Evolutionary conservation across 2,888 invertebrate species (phyloP).

Genomic region (Ctena decussata): DNA sequence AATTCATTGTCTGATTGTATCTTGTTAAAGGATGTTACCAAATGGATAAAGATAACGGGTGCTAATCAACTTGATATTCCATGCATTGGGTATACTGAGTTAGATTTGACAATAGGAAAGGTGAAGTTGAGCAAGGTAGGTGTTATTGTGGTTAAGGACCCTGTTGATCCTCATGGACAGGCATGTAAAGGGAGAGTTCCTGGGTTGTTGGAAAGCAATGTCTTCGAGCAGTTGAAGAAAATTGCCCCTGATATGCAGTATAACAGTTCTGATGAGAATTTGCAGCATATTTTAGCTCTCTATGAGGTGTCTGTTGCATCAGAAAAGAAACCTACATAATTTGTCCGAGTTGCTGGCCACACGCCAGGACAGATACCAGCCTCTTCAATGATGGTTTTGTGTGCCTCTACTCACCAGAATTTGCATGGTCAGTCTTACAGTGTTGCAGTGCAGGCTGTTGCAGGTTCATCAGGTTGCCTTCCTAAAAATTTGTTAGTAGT

Average conservation of each 20-base stretch:
- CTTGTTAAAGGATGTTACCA: background rate
- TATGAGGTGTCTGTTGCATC: background rate
- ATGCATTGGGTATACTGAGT: background rate
- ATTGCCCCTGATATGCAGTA: background rate
- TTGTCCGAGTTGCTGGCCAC: background rate
- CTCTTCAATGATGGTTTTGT: constrained; percentile 10
- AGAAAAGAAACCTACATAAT: background rate
- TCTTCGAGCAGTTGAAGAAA: background rate
- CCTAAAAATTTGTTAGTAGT: constrained; percentile 4
- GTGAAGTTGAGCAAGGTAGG: background rate
- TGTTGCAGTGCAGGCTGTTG: constrained; percentile 29
- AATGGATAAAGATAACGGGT: constrained; percentile 2
- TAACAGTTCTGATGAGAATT: background rate
- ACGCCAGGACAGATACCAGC: constrained; percentile 1
- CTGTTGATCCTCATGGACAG: background rate
- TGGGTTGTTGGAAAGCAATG: background rate
- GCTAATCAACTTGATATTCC: background rate
- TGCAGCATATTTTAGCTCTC: background rate
- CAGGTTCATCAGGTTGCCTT: constrained; percentile 5
- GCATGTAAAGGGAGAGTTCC: no score
- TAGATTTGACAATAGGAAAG: background rate
- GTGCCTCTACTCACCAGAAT: background rate
- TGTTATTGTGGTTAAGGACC: background rate
- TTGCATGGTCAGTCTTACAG: constrained; percentile 8
- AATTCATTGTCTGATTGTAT: background rate